These are phyloP conservation scores for Chironomus tentans DNA, from an alignment of 2,888 invertebrate species.

Conservation along the genomic window DNA sequence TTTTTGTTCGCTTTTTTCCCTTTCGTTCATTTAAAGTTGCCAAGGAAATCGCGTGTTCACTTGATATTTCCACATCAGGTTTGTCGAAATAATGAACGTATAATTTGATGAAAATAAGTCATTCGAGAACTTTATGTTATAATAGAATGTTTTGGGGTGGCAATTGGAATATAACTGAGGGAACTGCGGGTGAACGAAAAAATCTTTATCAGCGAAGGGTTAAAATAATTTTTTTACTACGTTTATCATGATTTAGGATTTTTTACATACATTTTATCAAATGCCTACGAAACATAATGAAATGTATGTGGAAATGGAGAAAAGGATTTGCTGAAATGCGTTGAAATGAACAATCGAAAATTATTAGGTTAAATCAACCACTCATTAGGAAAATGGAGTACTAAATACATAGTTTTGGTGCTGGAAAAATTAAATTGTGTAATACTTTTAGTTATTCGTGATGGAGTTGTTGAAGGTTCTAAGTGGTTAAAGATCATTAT, in stretches of 20 bases:
- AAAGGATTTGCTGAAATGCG: neutral
- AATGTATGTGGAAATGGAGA: neutral
- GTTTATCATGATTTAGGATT: neutral
- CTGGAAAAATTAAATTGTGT: no score
- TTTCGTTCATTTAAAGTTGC: neutral
- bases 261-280: neutral
- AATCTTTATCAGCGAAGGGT: neutral
- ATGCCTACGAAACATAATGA: neutral
- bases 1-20: neutral
- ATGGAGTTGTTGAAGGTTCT: no score
- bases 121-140: conserved; percentile 11
- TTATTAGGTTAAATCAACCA: neutral
- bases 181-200: no score
- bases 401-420: neutral
- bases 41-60: conserved; percentile 12
- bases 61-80: conserved; percentile 1
- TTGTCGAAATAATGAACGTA: conserved; percentile 13
- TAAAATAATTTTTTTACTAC: no score
- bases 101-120: conserved; percentile 25
- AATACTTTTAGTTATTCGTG: no score
- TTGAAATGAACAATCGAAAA: neutral
- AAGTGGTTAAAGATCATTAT: no score
- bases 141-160: neutral
- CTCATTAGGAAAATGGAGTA: neutral
- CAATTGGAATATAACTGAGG: no score